Base-by-base conservation (phyloP, 2,113 vertebrate species). In the Daphoenositta chrysoptera region DNA sequence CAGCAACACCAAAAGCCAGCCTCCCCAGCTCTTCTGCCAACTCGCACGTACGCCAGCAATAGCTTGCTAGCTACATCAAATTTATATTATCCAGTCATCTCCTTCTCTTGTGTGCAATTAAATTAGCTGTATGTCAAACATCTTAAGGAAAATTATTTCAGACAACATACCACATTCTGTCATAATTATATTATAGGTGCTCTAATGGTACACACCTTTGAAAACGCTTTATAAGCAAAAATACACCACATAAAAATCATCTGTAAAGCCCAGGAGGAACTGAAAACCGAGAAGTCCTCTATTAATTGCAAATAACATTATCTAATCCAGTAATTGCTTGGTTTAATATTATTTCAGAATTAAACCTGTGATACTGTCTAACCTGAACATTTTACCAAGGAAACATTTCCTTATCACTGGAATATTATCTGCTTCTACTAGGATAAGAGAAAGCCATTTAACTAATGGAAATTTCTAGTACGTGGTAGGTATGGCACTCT, bases 21-120 rank as follows among this genome's bases (percentile, higher is more conserved):
- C 22, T 37, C 35, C 19, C 18, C 9, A 16, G 5, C 13, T 65
- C 64, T 47, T 60, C 39, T 14, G 65, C 39, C 54, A 71, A 11
- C 23, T 54, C 4, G 0, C 63, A 56, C 0, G 2, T 31, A 68
- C 0, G 1, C 40, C 27, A 53, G 37, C 39, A 72, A 8, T 15
- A 68, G 69, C 45, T 45, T 53, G 19, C n/a, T 69, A 72, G 80
- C 26, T 37, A 73, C 30, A n/a, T 20, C 39, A 28, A 22, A 60
- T 75, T 45, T 30, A 1, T 37, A 33, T 56, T 31, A 61, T 15
- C 24, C 70, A 31, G 57, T 53, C n/a, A 33, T 28, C 48, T 57
- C 35, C 80, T 81, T 40, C 79, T 87, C 61, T 13, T 37, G 17
- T 31, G 40, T 48, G 61, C 53, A 66, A 60, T 44, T 69, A 71